Conservation (phyloP, 2,888 invertebrate genomes). For the Fissipunctia ypsillon region DNA sequence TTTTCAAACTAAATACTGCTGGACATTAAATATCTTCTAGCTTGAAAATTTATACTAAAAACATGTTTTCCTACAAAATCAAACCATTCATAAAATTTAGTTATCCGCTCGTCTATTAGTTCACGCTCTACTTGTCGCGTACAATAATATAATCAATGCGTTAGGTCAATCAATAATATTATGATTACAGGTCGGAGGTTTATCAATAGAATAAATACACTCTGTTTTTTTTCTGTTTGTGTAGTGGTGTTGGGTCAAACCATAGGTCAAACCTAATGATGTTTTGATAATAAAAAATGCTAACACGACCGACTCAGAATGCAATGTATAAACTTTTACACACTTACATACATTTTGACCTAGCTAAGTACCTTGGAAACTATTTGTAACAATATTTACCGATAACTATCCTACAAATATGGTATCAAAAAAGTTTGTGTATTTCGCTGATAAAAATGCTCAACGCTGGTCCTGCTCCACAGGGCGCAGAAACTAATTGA, state of each 20-base stretch:
- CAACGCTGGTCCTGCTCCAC: no score
- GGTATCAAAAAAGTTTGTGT: no score
- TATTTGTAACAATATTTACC: no score
- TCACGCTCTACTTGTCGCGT: neutral
- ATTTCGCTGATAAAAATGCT: no score
- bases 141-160: constrained; percentile 18
- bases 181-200: neutral
- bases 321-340: neutral
- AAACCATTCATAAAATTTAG: neutral
- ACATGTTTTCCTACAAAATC: neutral
- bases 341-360: neutral
- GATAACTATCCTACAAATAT: no score
- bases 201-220: neutral
- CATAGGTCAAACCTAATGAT: neutral
- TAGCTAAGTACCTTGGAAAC: no score
- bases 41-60: neutral
- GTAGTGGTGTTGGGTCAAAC: neutral
- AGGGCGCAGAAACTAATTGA: no score
- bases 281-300: neutral
- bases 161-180: neutral
- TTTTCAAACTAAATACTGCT: neutral
- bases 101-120: constrained; percentile 1
- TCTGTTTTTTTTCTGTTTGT: no score
- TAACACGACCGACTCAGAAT: no score
- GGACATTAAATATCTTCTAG: no score